Percentiles rank a stretch among this genome's conserved stretches.
Conservation (phyloP, 1,140 invertebrate species). For the Drosophila biarmipes region DNA sequence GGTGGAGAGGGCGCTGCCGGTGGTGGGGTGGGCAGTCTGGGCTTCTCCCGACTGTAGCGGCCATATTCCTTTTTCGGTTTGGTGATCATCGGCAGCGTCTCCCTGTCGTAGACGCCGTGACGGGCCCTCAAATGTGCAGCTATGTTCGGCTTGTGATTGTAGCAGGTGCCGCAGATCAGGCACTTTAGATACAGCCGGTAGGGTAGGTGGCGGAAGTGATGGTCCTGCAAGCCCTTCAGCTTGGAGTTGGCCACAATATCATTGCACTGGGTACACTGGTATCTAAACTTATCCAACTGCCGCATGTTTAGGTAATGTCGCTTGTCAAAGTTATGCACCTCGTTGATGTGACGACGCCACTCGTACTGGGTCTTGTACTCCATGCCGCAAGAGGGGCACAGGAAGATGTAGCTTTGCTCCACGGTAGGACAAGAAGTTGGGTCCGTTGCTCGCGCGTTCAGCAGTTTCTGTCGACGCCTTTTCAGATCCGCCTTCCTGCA, state of each 20-base stretch:
- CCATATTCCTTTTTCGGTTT: constrained; percentile 37
- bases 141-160: constrained; percentile 82
- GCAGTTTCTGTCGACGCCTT: background rate
- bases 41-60: constrained; percentile 29
- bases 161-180: constrained; percentile 75
- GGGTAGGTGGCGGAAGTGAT: constrained; percentile 77
- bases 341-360: constrained; percentile 81
- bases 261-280: constrained; percentile 73
- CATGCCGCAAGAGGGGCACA: constrained; percentile 74
- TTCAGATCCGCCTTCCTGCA: constrained; percentile 21
- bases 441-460: background rate
- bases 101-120: constrained; percentile 66
- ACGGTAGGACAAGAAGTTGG: constrained; percentile 29
- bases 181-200: constrained; percentile 76
- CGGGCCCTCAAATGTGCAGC: constrained; percentile 68
- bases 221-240: constrained; percentile 78
- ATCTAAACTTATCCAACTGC: constrained; percentile 75
- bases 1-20: constrained; percentile 11
- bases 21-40: background rate
- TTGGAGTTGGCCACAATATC: constrained; percentile 76
- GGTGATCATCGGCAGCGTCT: constrained; percentile 20
- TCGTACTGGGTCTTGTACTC: constrained; percentile 73
- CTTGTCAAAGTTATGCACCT: constrained; percentile 77
- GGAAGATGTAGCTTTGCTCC: constrained; percentile 74
- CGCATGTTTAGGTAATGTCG: constrained; percentile 72